These are phyloP conservation scores for Protonemura montana DNA, from an alignment of 2,888 invertebrate genomes.

Conservation along the genomic window DNA sequence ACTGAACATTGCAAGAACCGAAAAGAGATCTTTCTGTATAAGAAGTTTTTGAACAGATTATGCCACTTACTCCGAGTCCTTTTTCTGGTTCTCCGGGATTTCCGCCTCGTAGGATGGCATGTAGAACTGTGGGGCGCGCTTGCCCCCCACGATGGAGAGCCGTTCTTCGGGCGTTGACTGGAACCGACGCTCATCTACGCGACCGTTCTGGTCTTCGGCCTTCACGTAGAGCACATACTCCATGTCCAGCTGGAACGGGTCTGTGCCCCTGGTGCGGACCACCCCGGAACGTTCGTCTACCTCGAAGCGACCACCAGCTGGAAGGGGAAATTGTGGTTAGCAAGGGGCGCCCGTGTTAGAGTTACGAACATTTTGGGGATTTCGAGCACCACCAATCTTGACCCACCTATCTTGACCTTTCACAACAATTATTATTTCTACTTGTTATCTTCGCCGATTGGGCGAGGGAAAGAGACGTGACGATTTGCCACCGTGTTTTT, in stretches of 20 bases:
- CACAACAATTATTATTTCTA: too few species aligned
- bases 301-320: constrained; percentile 75
- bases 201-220: constrained; percentile 94
- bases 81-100: constrained; percentile 96
- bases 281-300: constrained; percentile 92
- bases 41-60: too few species aligned
- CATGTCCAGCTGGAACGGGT: constrained; percentile 93
- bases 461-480: too few species aligned
- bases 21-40: too few species aligned
- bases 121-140: constrained; percentile 97
- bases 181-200: constrained; percentile 87
- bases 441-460: too few species aligned
- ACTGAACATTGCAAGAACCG: too few species aligned
- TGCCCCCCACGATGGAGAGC: constrained; percentile 95
- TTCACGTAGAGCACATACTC: constrained; percentile 96
- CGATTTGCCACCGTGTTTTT: too few species aligned
- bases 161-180: constrained; percentile 92
- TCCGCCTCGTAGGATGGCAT: constrained; percentile 94
- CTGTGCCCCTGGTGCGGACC: constrained; percentile 88
- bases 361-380: too few species aligned
- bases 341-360: background rate
- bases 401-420: too few species aligned
- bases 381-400: too few species aligned
- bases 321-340: constrained; percentile 23
- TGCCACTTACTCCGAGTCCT: constrained; percentile 90